phyloP scores from a whole-genome alignment of 2,888 invertebrate genomes.

The Ornithoptera alexandrae region DNA sequence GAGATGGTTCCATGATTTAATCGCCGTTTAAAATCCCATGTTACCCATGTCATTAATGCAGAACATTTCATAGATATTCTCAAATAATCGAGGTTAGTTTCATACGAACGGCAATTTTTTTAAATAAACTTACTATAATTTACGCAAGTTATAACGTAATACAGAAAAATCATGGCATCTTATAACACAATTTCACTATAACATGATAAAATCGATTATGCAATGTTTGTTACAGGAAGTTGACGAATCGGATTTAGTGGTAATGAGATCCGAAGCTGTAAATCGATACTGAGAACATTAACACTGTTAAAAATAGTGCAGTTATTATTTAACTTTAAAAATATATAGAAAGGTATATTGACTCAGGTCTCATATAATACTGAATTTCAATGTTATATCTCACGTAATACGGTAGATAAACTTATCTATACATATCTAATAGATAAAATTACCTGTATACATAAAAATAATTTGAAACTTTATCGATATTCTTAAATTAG shows the following conservation, averaged over 20 bases:
- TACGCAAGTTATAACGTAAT: neutral
- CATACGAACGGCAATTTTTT: neutral
- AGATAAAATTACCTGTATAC: neutral
- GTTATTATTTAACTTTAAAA: neutral
- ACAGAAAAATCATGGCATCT: neutral
- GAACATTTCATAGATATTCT: conserved; percentile 10
- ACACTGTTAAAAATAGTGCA: neutral
- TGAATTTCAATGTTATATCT: too few relatives aligned
- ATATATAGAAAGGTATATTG: too few relatives aligned
- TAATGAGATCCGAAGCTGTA: neutral
- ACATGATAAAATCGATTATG: neutral
- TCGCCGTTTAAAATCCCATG: conserved; percentile 43
- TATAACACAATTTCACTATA: neutral
- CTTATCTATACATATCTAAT: too few relatives aligned
- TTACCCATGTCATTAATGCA: conserved; percentile 19
- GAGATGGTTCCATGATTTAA: conserved; percentile 53
- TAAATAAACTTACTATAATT: neutral
- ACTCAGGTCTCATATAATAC: too few relatives aligned
- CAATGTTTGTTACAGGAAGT: neutral
- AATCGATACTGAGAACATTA: neutral
- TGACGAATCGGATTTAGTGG: neutral
- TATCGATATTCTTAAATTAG: neutral
- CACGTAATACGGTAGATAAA: too few relatives aligned
- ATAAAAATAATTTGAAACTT: neutral
- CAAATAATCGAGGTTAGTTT: neutral